Evolutionary conservation across 1,140 invertebrate genomes (phyloP), one percentile per base, ranked within the genome.

Genomic region (Pomacea maculata): DNA sequence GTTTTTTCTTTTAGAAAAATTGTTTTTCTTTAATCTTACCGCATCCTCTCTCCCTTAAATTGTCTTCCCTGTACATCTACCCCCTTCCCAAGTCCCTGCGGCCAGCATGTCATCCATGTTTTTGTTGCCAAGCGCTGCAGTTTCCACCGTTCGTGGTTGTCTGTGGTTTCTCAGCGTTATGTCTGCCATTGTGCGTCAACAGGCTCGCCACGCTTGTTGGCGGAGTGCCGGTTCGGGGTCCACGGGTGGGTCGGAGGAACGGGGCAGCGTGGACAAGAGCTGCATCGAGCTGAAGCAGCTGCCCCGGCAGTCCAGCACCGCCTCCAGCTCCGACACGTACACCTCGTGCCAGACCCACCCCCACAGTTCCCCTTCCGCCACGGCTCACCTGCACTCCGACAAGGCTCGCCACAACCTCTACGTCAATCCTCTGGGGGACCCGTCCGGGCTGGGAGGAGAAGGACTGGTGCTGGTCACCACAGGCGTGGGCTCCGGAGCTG

Each of bases 341-440:
- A 96, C 96, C 89, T 97, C 96, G 92, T 99, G 97, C 93, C 95
- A 96, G 93, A 98, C 97, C 83, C 96, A 98, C 93, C 96, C 96
- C 86, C 90, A 88, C 57, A 87, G 85, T 75, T 88, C 87, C 65
- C 89, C 89, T 63, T 82, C 82, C 21, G 79, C 80, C 63, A 81
- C 83, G 21, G 85, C 84, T 34, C 82, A 65, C 45, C 79, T 82
- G 54, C 63, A 65, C 67, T 71, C 80, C 1, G 82, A 83, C 71
- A 81, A 81, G 72, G 82, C 83, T 79, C 80, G 90, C 83, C 86
- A 94, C 94, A 97, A 97, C 93, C 93, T 98, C 83, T 98, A 98
- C 92, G 95, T 98, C 87, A 98, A 98, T 92, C 96, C 97, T 15
- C 90, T 98, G 90, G 95, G 96, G 25, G 83, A 86, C 45, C 83